phyloP scores from a whole-genome alignment of 2,888 invertebrate species.

The Agonopterix subpropinquella region DNA sequence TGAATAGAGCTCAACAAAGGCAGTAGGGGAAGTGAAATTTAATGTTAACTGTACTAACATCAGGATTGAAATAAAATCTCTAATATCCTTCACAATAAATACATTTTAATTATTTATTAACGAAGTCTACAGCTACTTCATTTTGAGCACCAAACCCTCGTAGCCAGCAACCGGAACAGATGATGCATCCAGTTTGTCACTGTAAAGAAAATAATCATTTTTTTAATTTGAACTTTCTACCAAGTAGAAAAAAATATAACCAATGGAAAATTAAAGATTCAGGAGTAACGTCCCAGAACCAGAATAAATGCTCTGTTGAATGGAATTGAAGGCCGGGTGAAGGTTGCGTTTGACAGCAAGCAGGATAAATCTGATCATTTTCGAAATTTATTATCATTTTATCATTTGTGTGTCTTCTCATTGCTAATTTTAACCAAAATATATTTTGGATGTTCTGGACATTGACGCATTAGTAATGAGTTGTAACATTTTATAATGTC shows the following conservation, averaged over 20 bases:
- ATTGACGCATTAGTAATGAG: too few species aligned
- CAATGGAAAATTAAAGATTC: background rate
- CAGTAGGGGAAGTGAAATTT: too few species aligned
- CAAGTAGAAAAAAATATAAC: background rate
- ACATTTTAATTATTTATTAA: too few species aligned
- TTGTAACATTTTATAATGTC: too few species aligned
- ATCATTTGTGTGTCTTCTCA: too few species aligned
- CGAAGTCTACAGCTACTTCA: conserved; percentile 7
- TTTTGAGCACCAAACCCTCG: conserved; percentile 54
- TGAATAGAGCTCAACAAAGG: too few species aligned
- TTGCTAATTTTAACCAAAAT: too few species aligned
- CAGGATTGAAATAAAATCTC: too few species aligned
- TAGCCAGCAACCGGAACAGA: conserved; percentile 45
- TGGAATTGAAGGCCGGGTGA: background rate
- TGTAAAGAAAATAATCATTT: conserved; percentile 20
- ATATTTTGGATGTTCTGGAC: too few species aligned
- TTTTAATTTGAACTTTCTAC: background rate
- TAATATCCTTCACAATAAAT: too few species aligned
- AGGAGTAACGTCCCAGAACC: background rate
- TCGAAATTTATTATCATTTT: too few species aligned
- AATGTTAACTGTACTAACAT: too few species aligned
- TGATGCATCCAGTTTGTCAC: conserved; percentile 39
- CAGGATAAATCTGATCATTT: background rate
- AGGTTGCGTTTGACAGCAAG: background rate
- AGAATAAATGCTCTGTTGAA: background rate